These are phyloP conservation scores for Papilio aristodemus DNA, from an alignment of 1,140 invertebrate species.

Conservation along the genomic window DNA sequence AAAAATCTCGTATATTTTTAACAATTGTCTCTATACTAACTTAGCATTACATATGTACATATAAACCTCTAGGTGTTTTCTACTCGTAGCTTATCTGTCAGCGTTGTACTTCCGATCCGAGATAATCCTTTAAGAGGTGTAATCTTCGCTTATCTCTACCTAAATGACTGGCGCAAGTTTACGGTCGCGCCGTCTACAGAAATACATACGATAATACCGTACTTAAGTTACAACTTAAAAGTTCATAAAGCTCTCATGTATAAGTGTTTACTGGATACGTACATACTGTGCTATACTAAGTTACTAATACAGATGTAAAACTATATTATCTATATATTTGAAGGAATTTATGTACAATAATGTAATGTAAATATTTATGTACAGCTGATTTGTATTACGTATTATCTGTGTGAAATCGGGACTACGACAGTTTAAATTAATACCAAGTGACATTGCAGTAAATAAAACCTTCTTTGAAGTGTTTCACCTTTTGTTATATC, in stretches of 20 bases:
- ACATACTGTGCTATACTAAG: no score
- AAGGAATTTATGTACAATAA: background rate
- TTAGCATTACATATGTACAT: no score
- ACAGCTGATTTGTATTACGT: no score
- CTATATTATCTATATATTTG: background rate
- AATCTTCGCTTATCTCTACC: slow-evolving; percentile 34
- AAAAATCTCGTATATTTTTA: no score
- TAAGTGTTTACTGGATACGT: background rate
- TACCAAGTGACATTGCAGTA: no score
- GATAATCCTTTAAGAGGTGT: slow-evolving; percentile 36
- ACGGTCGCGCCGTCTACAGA: slow-evolving; percentile 41
- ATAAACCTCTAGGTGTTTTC: background rate
- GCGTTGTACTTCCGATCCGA: background rate
- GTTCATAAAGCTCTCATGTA: slow-evolving; percentile 3
- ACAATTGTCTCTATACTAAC: no score
- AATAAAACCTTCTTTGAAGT: no score
- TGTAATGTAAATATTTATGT: background rate
- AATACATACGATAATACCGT: slow-evolving; percentile 45
- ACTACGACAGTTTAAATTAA: no score
- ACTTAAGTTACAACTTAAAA: slow-evolving; percentile 15
- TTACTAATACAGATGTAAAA: background rate
- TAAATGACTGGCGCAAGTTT: slow-evolving; percentile 42
- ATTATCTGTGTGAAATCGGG: no score
- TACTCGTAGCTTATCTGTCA: slow-evolving; percentile 9
- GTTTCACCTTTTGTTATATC: no score